Conservation (phyloP, 2,797 vertebrate species). For the Selene dorsalis region DNA sequence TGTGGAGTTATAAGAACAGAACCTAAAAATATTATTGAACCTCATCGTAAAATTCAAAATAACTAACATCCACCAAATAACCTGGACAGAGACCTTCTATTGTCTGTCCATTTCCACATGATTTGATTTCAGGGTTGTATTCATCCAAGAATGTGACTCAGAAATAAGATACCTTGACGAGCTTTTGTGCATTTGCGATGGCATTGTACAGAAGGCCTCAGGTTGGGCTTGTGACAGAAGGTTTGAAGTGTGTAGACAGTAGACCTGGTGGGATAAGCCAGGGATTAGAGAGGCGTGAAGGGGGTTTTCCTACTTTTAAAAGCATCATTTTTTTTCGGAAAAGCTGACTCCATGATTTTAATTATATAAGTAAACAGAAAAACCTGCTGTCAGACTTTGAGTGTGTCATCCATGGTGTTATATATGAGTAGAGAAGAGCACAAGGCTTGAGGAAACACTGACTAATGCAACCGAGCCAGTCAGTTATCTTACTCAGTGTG, state of each 20-base stretch:
- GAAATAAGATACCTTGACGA: constrained; percentile 62
- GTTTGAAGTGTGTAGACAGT: constrained; percentile 57
- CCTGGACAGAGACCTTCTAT: constrained; percentile 50
- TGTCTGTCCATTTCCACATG: constrained; percentile 51
- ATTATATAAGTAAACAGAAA: neutral
- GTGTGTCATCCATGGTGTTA: neutral
- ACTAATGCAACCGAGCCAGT: constrained; percentile 1
- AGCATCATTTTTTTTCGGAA: constrained; percentile 21
- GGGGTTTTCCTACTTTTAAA: constrained; percentile 43
- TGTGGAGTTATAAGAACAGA: constrained; percentile 7
- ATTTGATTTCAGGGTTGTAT: constrained; percentile 56
- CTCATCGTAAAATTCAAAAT: constrained; percentile 13
- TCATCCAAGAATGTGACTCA: constrained; percentile 62
- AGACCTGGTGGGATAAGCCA: constrained; percentile 58
- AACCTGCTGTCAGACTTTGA: neutral
- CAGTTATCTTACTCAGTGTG: neutral
- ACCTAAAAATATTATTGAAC: constrained; percentile 8
- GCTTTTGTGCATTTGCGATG: constrained; percentile 45
- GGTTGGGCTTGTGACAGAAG: constrained; percentile 38
- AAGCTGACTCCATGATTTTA: constrained; percentile 4
- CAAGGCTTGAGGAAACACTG: neutral
- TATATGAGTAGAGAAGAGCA: neutral
- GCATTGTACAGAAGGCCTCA: constrained; percentile 41
- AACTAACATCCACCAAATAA: constrained; percentile 23
- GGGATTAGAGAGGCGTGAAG: constrained; percentile 51